phyloP scores from a whole-genome alignment of 2,113 vertebrate species.

The Cyphomyrus discorhynchus region DNA sequence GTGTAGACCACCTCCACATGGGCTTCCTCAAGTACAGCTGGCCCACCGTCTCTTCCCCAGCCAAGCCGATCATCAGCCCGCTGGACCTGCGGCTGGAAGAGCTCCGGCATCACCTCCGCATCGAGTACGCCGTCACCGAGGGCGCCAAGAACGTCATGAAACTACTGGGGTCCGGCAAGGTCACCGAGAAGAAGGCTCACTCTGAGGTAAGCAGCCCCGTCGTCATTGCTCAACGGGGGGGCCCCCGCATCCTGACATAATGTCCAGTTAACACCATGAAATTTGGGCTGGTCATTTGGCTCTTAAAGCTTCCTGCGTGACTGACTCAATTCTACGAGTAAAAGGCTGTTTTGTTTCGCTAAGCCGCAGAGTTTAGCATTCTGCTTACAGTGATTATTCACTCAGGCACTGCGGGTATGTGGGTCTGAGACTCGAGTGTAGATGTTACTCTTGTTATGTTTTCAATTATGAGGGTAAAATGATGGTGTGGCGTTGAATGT shows the following conservation, averaged over 20 bases:
- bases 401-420: neutral
- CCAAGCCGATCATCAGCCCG: conserved; percentile 94
- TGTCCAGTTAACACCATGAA: neutral
- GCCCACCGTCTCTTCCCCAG: conserved; percentile 45
- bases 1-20: neutral
- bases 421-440: neutral
- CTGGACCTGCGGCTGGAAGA: conserved; percentile 96
- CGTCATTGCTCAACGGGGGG: neutral
- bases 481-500: neutral
- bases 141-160: conserved; percentile 99
- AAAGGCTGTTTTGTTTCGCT: neutral
- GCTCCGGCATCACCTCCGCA: conserved; percentile 91
- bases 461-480: neutral
- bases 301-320: neutral
- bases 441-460: neutral
- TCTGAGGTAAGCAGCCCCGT: conserved; percentile 71
- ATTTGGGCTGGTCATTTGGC: neutral
- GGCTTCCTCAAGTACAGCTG: neutral
- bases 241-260: neutral
- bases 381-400: neutral
- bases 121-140: conserved; percentile 94
- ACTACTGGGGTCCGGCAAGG: conserved; percentile 89
- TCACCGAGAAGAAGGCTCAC: conserved; percentile 92
- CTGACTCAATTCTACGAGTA: neutral
- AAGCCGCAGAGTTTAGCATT: neutral